Conservation (phyloP, 2,113 vertebrate genomes). For the Sardina pilchardus region DNA sequence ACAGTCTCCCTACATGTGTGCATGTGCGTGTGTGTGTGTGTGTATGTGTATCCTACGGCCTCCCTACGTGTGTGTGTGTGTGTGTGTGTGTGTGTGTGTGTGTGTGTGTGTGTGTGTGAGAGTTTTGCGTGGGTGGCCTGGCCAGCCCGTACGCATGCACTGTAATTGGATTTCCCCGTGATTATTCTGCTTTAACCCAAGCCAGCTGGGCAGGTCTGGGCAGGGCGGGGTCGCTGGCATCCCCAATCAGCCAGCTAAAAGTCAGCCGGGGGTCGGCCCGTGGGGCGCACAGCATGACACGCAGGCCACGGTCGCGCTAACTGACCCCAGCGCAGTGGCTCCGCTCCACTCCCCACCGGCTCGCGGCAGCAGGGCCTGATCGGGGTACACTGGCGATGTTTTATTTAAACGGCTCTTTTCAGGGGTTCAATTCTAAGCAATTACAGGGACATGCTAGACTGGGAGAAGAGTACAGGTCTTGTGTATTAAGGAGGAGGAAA, state of each 20-base stretch:
- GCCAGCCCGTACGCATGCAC: slow-evolving; percentile 41
- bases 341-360: neutral
- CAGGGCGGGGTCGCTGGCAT: slow-evolving; percentile 43
- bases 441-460: slow-evolving; percentile 40
- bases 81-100: neutral
- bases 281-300: slow-evolving; percentile 8
- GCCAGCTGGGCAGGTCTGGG: slow-evolving; percentile 49
- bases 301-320: neutral
- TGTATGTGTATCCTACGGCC: neutral
- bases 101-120: neutral
- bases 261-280: slow-evolving; percentile 10
- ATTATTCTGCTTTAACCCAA: slow-evolving; percentile 50
- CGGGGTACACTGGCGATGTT: slow-evolving; percentile 37
- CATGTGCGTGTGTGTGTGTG: neutral
- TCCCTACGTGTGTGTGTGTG: neutral
- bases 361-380: neutral
- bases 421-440: slow-evolving; percentile 34
- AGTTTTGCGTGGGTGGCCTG: slow-evolving; percentile 46
- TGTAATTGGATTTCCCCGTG: slow-evolving; percentile 57
- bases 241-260: slow-evolving; percentile 36
- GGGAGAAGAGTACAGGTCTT: slow-evolving; percentile 34
- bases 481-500: slow-evolving; percentile 17
- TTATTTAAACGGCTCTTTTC: slow-evolving; percentile 29
- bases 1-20: neutral
- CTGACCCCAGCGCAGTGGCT: slow-evolving; percentile 35